These are phyloP conservation scores for Siniperca knerii DNA, from an alignment of 2,113 vertebrate species.

Conservation along the genomic window DNA sequence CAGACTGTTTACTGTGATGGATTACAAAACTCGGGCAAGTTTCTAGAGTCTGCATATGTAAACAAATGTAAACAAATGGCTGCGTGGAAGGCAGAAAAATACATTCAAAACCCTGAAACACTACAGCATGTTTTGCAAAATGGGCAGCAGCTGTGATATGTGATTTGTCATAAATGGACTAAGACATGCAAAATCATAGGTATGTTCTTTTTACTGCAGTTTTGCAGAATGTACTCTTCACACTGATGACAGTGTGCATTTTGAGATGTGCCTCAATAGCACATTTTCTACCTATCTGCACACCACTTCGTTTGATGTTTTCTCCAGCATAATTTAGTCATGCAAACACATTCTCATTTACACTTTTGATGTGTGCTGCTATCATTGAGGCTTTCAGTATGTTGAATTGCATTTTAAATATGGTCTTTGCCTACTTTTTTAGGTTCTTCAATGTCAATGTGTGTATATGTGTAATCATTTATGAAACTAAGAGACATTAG, in stretches of 20 bases:
- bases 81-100: background rate
- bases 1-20: background rate
- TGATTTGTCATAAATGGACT: background rate
- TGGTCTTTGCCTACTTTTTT: background rate
- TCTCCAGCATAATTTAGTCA: conserved; percentile 33
- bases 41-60: background rate
- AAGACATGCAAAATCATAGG: background rate
- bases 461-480: background rate
- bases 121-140: background rate
- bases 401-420: conserved; percentile 11
- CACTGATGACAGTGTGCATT: background rate
- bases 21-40: background rate
- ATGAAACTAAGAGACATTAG: background rate
- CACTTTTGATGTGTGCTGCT: conserved; percentile 28
- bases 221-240: background rate
- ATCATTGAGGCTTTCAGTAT: conserved; percentile 25
- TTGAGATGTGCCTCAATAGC: conserved; percentile 1
- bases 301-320: conserved; percentile 34
- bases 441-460: background rate
- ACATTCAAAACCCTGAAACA: background rate
- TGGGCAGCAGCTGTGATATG: background rate
- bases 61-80: background rate
- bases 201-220: background rate
- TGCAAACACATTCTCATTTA: conserved; percentile 40
- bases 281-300: conserved; percentile 28